Evolutionary conservation across 2,888 invertebrate species (phyloP), one percentile per base, ranked within the genome.

Genomic region (Trachelus stipa): DNA sequence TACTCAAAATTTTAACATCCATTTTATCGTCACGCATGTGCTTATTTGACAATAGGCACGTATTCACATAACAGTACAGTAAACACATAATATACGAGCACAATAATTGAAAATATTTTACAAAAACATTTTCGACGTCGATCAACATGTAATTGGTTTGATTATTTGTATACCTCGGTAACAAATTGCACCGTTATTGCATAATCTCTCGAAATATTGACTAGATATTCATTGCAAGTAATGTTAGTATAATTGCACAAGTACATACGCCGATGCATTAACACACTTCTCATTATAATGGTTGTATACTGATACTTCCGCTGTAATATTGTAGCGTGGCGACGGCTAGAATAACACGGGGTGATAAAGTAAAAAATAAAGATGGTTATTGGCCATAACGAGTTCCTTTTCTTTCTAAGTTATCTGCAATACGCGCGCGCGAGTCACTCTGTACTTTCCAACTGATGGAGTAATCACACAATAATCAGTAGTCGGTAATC

Each of bases 361-460:
- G 40, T 40, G 6, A 15, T 40, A 40, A 40, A 6, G 6, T 4
- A 56, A 56, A 56, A 56, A 9, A 56, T 56, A 56, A 56, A 56
- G 2, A 56, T 56, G 56, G 56, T 2, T 56, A 56, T 56, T 23
- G 23, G 56, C 23, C 56, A 9, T 23, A 23, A 23, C 23, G 56
- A 56, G 9, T 56, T 56, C 34, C n/a, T 56, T 69, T 30, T 34
- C 34, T 12, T 23, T 30, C 34, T 12, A 23, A 73, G 40, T 37
- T 31, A 73, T 77, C 23, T 34, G 15, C n/a, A 35, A 73, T n/a
- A 76, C 71, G 40, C n/a, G 56, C 56, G 33, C 11, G 31, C 73
- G 11, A 34, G 34, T 37, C 37, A 56, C 31, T 40, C 30, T 33
- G 9, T 34, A 73, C 34, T 37, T 76, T 23, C 23, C 56, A 56